A percentile compares a stretch with the other conserved stretches of the same genome.
These are phyloP conservation scores for Tillus elongatus DNA, from an alignment of 2,888 invertebrate species.

Conservation along the genomic window DNA sequence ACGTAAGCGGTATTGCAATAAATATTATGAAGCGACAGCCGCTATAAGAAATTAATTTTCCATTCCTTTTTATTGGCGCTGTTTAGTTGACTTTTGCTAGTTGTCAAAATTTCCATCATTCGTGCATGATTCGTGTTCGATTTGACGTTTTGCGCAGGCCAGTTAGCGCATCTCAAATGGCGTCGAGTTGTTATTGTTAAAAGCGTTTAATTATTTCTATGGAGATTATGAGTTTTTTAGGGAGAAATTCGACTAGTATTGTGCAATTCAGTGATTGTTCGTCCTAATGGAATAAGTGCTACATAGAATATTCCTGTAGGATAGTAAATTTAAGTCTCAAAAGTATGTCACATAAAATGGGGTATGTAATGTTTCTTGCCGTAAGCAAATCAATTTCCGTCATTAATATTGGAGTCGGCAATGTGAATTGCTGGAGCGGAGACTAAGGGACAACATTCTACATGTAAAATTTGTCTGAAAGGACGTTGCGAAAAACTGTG, in stretches of 20 bases:
- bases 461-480: no score
- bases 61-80: no score
- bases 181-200: constrained; percentile 98
- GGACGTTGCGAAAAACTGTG: no score
- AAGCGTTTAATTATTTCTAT: constrained; percentile 71
- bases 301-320: constrained; percentile 24
- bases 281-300: constrained; percentile 27
- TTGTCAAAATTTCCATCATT: constrained; percentile 21
- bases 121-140: constrained; percentile 13
- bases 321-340: constrained; percentile 47
- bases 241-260: constrained; percentile 51
- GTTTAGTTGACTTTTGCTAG: constrained; percentile 1
- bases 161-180: constrained; percentile 91
- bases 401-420: constrained; percentile 20
- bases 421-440: not conserved
- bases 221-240: constrained; percentile 59
- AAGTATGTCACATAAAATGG: constrained; percentile 67
- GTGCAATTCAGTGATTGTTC: constrained; percentile 35
- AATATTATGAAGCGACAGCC: no score
- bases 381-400: constrained; percentile 42
- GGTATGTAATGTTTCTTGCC: constrained; percentile 49
- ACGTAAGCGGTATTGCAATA: no score
- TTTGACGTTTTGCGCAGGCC: constrained; percentile 52
- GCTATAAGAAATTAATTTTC: no score
- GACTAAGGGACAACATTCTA: no score